Evolutionary conservation across 2,888 invertebrate genomes (phyloP).

Genomic region (Phengaris alcon): DNA sequence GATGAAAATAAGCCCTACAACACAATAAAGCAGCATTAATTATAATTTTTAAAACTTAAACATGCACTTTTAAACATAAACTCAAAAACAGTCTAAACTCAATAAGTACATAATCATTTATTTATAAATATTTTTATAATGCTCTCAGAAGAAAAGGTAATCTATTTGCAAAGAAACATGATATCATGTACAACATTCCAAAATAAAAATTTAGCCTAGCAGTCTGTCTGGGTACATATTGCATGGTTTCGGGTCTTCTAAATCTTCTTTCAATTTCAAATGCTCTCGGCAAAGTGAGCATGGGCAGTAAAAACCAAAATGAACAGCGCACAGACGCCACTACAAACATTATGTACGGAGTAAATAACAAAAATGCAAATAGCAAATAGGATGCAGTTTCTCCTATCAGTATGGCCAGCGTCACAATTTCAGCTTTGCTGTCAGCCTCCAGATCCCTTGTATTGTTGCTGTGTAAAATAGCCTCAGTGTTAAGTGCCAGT

Average conservation of each 20-base stretch:
- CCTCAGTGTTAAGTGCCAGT: constrained; percentile 95
- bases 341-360: constrained; percentile 93
- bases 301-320: constrained; percentile 92
- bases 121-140: constrained; percentile 37
- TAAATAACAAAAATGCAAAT: constrained; percentile 92
- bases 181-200: constrained; percentile 92
- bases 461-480: constrained; percentile 96
- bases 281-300: constrained; percentile 91
- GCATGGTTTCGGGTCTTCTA: constrained; percentile 87
- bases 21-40: constrained; percentile 15
- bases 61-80: constrained; percentile 4
- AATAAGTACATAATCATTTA: constrained; percentile 42
- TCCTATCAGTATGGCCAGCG: constrained; percentile 95
- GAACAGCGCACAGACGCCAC: constrained; percentile 92
- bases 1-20: not conserved
- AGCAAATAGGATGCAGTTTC: constrained; percentile 93
- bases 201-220: constrained; percentile 94
- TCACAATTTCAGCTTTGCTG: constrained; percentile 93
- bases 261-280: constrained; percentile 95
- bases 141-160: constrained; percentile 79
- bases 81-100: constrained; percentile 38
- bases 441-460: constrained; percentile 94
- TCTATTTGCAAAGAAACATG: constrained; percentile 85
- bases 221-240: constrained; percentile 91
- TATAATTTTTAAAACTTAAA: constrained; percentile 21